A percentile compares a stretch with the other conserved stretches of the same genome.
Evolutionary conservation across 2,888 invertebrate genomes (phyloP).

Genomic region (Nasonovia ribisnigri): DNA sequence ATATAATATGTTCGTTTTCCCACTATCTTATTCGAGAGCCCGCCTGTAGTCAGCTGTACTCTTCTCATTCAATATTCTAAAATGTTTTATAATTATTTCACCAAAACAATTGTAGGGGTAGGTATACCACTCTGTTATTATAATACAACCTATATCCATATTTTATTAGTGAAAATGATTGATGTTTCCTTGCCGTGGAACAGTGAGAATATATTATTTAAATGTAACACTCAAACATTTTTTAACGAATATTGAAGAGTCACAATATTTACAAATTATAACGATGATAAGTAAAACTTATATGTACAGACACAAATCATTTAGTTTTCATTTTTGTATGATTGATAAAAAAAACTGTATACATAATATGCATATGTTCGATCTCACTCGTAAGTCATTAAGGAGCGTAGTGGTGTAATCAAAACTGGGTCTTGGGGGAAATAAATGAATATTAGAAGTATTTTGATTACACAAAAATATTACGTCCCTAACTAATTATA

Average conservation of each 20-base stretch:
- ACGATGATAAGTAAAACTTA: not conserved
- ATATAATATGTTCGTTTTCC: not conserved
- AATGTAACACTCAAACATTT: not conserved
- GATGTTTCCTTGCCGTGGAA: not conserved
- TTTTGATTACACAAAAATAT: too few species aligned
- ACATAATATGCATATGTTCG: too few species aligned
- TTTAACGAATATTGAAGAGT: not conserved
- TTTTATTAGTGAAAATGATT: not conserved
- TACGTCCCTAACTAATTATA: too few species aligned
- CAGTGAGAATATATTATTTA: not conserved
- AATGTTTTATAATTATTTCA: not conserved
- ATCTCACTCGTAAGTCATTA: too few species aligned
- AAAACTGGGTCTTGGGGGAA: too few species aligned
- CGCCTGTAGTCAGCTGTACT: not conserved
- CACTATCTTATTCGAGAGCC: not conserved
- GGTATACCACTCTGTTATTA: not conserved
- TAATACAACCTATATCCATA: not conserved
- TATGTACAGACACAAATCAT: too few species aligned
- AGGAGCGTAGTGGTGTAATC: too few species aligned
- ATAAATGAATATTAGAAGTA: too few species aligned
- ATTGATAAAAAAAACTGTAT: too few species aligned
- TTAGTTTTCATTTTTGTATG: too few species aligned
- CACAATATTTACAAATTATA: not conserved
- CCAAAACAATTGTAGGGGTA: not conserved
- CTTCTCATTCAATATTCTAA: not conserved